These are phyloP conservation scores for Clivina fossor DNA, from an alignment of 2,888 invertebrate genomes.

Conservation along the genomic window DNA sequence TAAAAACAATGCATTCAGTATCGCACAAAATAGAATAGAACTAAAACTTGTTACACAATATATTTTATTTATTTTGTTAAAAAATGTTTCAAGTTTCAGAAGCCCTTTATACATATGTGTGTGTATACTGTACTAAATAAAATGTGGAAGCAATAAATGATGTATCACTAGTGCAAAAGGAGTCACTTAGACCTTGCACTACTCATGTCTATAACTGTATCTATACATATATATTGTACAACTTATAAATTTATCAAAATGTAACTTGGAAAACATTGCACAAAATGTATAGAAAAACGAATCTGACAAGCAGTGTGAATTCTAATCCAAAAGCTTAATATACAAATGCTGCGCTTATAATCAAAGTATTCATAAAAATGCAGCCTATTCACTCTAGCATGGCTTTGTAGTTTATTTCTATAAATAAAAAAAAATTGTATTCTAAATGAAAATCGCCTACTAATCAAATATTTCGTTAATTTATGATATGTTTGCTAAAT, in stretches of 20 bases:
- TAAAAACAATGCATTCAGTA: not conserved
- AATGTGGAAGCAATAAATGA: constrained; percentile 1
- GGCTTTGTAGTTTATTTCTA: constrained; percentile 13
- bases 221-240: constrained; percentile 2
- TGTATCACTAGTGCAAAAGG: constrained; percentile 22
- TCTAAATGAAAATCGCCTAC: not conserved
- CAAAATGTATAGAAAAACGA: constrained; percentile 9
- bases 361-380: constrained; percentile 4
- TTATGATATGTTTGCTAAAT: constrained; percentile 1
- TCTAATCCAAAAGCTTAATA: constrained; percentile 12
- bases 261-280: constrained; percentile 29
- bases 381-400: constrained; percentile 16
- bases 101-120: constrained; percentile 5
- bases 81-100: constrained; percentile 8
- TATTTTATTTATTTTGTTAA: constrained; percentile 10
- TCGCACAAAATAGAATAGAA: not conserved
- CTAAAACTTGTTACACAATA: not conserved
- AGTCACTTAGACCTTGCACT: constrained; percentile 31
- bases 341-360: constrained; percentile 15
- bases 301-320: constrained; percentile 14
- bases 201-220: constrained; percentile 3
- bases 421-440: not conserved
- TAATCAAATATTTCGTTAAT: no score
- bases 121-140: no score
- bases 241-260: no score